A percentile compares a stretch with the other conserved stretches of the same genome.
Evolutionary conservation across 2,797 vertebrate species (phyloP).

Genomic region (Rhabdophis nuchalis): DNA sequence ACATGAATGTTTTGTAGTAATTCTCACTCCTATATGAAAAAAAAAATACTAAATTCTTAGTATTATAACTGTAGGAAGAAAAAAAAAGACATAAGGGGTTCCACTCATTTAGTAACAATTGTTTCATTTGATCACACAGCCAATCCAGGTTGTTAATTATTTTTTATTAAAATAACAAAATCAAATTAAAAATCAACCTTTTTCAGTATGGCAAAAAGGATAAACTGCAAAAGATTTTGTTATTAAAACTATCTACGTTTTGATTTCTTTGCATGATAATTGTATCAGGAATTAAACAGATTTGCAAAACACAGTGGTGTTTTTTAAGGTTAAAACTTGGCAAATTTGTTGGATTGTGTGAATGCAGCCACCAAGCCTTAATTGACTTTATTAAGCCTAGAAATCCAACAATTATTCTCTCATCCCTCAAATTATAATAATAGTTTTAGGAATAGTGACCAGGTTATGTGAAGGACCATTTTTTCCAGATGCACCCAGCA

Average conservation of each 20-base stretch:
- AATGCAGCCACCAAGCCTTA: neutral
- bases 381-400: neutral
- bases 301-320: neutral
- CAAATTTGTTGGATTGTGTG: neutral
- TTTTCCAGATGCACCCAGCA: neutral
- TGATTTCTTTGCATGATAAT: neutral
- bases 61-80: neutral
- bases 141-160: neutral
- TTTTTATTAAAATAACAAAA: neutral
- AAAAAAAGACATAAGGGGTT: conserved; percentile 1
- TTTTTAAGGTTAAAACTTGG: neutral
- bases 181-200: neutral
- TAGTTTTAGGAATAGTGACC: neutral
- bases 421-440: neutral
- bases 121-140: neutral
- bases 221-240: neutral
- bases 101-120: neutral
- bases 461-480: neutral
- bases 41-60: neutral
- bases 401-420: neutral
- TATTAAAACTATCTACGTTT: neutral
- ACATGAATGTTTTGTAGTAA: neutral
- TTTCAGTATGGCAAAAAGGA: neutral
- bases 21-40: neutral
- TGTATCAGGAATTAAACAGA: neutral